Conservation (phyloP, 2,797 vertebrate genomes). For the Pelobates cultripes region DNA sequence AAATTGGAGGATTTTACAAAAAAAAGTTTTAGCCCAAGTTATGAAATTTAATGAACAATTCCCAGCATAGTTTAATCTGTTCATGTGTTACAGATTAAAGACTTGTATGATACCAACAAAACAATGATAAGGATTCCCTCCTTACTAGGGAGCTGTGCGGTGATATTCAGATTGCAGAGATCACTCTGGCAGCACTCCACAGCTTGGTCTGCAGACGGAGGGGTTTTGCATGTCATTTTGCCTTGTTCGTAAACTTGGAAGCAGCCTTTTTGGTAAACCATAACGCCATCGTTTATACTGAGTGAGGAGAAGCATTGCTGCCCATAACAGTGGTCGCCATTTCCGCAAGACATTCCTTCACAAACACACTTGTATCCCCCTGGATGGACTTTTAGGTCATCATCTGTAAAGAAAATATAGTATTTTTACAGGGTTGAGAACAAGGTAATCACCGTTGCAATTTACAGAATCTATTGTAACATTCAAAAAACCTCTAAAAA, state of each 20-base stretch:
- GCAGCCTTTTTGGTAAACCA: conserved; percentile 92
- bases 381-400: conserved; percentile 71
- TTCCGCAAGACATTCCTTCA: conserved; percentile 86
- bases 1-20: too few species aligned
- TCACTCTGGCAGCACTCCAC: conserved; percentile 94
- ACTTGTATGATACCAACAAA: too few species aligned
- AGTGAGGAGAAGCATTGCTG: conserved; percentile 93
- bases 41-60: too few species aligned
- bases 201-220: conserved; percentile 89
- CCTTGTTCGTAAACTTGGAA: conserved; percentile 92
- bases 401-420: conserved; percentile 68
- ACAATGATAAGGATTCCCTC: too few species aligned
- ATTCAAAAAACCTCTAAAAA: background rate
- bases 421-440: too few species aligned
- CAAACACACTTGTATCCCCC: conserved; percentile 89
- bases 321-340: conserved; percentile 84
- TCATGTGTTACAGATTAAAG: too few species aligned
- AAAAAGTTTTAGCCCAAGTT: too few species aligned
- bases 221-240: conserved; percentile 93
- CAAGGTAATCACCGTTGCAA: background rate
- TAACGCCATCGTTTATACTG: conserved; percentile 79
- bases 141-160: conserved; percentile 82
- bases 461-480: background rate
- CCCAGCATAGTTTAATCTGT: too few species aligned
- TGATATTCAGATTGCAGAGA: conserved; percentile 94